Conservation (phyloP, 2,797 vertebrate species). For the Falco novaeseelandiae region DNA sequence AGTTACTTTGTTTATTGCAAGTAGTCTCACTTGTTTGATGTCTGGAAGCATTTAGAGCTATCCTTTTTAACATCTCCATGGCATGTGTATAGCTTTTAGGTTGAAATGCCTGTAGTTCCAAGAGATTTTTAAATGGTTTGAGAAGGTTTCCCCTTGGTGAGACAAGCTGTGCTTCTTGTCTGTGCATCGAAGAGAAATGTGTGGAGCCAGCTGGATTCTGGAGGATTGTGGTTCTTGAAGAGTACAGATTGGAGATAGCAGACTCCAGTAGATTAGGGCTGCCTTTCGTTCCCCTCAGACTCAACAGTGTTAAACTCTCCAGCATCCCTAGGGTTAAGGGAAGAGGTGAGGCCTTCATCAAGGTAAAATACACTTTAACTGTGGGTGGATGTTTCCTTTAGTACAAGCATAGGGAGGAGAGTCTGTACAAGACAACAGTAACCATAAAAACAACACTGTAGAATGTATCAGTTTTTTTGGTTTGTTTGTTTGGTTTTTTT, state of each 20-base stretch:
- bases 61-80: neutral
- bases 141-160: neutral
- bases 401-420: neutral
- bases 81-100: neutral
- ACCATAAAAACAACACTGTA: neutral
- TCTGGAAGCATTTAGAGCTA: neutral
- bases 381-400: conserved; percentile 58
- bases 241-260: neutral
- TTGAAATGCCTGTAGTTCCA: neutral
- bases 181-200: neutral
- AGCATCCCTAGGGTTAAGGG: conserved; percentile 38
- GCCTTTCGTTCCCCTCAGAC: neutral
- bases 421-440: neutral
- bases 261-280: neutral
- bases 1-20: neutral
- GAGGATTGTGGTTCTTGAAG: neutral
- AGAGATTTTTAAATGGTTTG: neutral
- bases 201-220: neutral
- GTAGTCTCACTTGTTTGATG: neutral
- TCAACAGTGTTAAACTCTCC: neutral
- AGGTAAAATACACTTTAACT: neutral
- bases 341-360: conserved; percentile 17
- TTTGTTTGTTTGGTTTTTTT: neutral
- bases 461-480: neutral
- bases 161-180: neutral